Evolutionary conservation across 2,113 vertebrate species (phyloP).

Genomic region (Myocastor coypus): DNA sequence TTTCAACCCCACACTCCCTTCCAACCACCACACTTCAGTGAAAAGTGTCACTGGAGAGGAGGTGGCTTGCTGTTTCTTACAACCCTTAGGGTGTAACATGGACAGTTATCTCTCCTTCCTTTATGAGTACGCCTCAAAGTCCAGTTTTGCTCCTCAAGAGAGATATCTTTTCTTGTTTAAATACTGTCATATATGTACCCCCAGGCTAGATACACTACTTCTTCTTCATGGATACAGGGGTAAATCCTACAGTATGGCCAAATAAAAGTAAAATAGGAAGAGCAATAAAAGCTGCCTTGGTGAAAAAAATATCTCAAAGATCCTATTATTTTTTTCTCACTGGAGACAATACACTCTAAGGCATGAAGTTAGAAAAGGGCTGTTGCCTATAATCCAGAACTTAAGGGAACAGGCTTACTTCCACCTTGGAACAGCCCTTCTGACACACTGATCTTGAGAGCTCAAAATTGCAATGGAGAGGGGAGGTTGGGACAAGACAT

Average conservation of each 20-base stretch:
- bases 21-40: background rate
- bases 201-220: background rate
- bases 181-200: background rate
- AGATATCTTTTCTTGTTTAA: background rate
- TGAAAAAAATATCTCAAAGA: background rate
- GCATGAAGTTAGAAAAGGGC: background rate
- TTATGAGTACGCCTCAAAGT: background rate
- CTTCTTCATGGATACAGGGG: background rate
- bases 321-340: background rate
- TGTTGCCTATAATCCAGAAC: background rate
- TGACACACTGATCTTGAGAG: background rate
- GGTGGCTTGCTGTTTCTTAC: background rate
- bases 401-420: background rate
- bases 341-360: background rate
- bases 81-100: background rate
- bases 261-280: background rate
- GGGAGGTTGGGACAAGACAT: background rate
- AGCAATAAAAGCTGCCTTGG: background rate
- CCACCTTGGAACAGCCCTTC: background rate
- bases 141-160: background rate
- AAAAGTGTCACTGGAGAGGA: background rate
- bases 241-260: background rate
- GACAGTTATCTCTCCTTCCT: background rate
- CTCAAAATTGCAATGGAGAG: background rate
- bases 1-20: background rate